Conservation (phyloP, 2,113 vertebrate species). For the Hepsetus odoe region DNA sequence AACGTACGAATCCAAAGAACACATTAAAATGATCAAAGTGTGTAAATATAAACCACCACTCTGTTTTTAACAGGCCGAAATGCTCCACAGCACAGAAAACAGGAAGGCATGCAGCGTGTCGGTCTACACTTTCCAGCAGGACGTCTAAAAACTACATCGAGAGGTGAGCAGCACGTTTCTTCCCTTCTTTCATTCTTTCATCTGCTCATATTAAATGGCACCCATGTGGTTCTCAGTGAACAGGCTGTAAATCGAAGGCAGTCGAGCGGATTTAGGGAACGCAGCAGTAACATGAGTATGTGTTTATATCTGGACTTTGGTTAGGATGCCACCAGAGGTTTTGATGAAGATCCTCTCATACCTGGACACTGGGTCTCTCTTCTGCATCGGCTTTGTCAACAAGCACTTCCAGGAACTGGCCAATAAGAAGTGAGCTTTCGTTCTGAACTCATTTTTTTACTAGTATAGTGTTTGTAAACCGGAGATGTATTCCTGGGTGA, state of each 20-base stretch:
- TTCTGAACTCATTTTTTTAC: background rate
- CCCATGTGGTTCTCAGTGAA: background rate
- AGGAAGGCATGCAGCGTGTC: background rate
- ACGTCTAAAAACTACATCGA: slow-evolving; percentile 53
- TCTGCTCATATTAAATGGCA: background rate
- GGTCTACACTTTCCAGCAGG: slow-evolving; percentile 29
- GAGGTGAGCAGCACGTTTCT: slow-evolving; percentile 57
- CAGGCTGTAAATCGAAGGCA: background rate
- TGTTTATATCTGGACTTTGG: slow-evolving; percentile 44
- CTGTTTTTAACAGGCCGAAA: slow-evolving; percentile 19
- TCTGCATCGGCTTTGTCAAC: slow-evolving; percentile 79
- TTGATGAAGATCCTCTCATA: slow-evolving; percentile 84
- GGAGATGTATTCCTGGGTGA: too few species aligned
- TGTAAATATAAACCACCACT: too few species aligned
- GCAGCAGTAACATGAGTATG: background rate
- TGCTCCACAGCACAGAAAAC: background rate
- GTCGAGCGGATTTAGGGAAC: background rate
- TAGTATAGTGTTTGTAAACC: background rate
- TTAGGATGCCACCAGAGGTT: slow-evolving; percentile 84
- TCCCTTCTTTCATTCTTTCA: background rate
- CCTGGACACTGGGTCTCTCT: slow-evolving; percentile 80
- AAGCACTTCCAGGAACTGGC: slow-evolving; percentile 79
- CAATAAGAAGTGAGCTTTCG: slow-evolving; percentile 85
- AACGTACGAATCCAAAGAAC: too few species aligned
- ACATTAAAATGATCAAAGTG: too few species aligned